phyloP scores from a whole-genome alignment of 2,113 vertebrate genomes.

The Labrus mixtus region DNA sequence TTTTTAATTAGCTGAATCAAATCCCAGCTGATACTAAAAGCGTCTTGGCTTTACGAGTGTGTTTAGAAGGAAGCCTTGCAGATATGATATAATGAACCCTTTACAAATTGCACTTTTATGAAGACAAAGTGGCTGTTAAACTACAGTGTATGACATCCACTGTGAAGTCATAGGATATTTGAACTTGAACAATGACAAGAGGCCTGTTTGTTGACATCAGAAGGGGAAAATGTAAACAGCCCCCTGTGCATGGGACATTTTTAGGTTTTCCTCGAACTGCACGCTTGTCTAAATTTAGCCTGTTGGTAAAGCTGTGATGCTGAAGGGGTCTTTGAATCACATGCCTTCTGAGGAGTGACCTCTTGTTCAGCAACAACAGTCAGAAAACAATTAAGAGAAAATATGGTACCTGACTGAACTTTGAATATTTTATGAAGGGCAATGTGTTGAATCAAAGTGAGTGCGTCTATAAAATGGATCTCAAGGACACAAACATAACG shows the following conservation, averaged over 20 bases:
- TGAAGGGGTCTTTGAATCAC: conserved; percentile 28
- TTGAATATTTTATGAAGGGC: background rate
- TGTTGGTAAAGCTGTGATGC: conserved; percentile 37
- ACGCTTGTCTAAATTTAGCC: conserved; percentile 53
- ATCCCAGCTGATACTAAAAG: conserved; percentile 2
- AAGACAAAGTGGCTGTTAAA: background rate
- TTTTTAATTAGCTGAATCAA: conserved; percentile 24
- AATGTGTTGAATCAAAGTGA: too few species aligned
- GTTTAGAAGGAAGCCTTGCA: conserved; percentile 6
- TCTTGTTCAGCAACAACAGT: background rate
- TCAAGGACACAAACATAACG: too few species aligned
- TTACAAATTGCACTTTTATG: background rate
- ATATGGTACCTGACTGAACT: background rate
- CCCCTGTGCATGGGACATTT: conserved; percentile 21
- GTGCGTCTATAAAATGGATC: too few species aligned
- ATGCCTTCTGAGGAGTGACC: background rate
- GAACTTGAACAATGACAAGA: conserved; percentile 29
- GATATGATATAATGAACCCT: background rate
- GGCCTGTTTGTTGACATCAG: conserved; percentile 28
- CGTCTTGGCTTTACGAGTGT: background rate
- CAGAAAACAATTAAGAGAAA: too few species aligned
- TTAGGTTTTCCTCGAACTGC: conserved; percentile 63
- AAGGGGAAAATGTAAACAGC: conserved; percentile 37
- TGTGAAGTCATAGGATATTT: background rate
- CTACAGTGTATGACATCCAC: background rate